These are phyloP conservation scores for Hypena proboscidalis DNA, from an alignment of 2,888 invertebrate genomes.

Conservation along the genomic window DNA sequence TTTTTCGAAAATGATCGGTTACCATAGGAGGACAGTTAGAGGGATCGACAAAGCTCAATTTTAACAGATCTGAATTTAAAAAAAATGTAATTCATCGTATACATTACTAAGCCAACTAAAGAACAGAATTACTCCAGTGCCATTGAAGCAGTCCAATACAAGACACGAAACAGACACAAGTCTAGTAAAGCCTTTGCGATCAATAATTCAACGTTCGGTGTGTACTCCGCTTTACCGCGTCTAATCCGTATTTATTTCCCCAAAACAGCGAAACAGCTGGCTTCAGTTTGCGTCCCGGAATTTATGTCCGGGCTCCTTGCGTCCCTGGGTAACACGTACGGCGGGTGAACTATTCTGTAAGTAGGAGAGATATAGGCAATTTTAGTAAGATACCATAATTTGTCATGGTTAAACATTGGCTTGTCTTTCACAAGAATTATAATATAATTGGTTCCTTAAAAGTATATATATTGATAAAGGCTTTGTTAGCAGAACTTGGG, in stretches of 20 bases:
- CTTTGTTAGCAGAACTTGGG: too few relatives aligned
- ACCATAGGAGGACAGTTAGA: too few relatives aligned
- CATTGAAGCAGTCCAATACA: constrained; percentile 3
- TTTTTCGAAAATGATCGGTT: too few relatives aligned
- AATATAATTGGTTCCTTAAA: too few relatives aligned
- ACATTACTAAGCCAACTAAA: too few relatives aligned
- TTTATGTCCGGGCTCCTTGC: constrained; percentile 72
- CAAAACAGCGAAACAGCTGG: constrained; percentile 80
- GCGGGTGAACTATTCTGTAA: constrained; percentile 41
- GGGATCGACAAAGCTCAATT: too few relatives aligned
- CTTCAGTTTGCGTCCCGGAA: constrained; percentile 74
- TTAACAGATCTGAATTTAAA: too few relatives aligned
- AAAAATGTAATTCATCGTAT: too few relatives aligned
- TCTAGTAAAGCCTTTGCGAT: constrained; percentile 42
- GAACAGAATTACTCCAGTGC: too few relatives aligned
- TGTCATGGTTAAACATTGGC: too few relatives aligned
- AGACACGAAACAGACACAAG: constrained; percentile 8
- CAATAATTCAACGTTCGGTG: constrained; percentile 70
- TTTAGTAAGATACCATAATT: too few relatives aligned
- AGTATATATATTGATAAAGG: too few relatives aligned
- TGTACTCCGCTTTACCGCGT: constrained; percentile 62
- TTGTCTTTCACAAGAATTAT: neutral
- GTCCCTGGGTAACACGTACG: constrained; percentile 61
- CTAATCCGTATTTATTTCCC: constrained; percentile 81
- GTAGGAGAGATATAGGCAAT: constrained; percentile 29